Percentiles rank a stretch among this genome's conserved stretches.
Conservation (phyloP, 2,797 vertebrate species). For the Thripadectes ignobilis region DNA sequence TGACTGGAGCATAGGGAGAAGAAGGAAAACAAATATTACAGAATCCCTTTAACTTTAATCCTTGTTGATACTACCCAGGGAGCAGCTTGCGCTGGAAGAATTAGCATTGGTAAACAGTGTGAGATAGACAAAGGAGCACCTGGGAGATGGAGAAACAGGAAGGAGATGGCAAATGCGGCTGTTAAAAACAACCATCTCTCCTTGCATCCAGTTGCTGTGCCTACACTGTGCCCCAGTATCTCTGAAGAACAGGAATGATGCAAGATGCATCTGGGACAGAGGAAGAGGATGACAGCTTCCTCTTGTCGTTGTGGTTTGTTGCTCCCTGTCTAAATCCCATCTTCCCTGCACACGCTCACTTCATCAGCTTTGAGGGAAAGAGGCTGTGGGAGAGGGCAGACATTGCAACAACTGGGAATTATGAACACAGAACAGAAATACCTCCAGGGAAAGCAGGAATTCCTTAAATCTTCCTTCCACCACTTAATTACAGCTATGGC, state of each 20-base stretch:
- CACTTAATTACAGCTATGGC: background rate
- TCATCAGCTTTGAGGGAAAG: background rate
- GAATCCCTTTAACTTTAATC: conserved; percentile 18
- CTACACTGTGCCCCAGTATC: background rate
- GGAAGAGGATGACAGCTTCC: background rate
- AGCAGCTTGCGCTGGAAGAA: background rate
- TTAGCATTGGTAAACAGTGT: background rate
- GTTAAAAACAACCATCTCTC: background rate
- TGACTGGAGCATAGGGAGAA: background rate
- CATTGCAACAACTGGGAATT: background rate
- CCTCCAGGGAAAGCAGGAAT: background rate
- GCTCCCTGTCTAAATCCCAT: background rate
- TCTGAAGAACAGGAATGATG: background rate
- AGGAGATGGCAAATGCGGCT: background rate
- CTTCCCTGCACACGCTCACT: background rate
- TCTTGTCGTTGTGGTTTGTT: background rate
- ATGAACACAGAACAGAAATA: background rate
- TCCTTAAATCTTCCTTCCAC: background rate
- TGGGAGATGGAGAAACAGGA: background rate
- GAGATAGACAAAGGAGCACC: background rate
- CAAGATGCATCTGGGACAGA: background rate
- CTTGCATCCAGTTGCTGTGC: background rate
- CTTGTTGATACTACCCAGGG: background rate
- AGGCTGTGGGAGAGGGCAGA: background rate
- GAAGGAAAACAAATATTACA: background rate